Base-by-base conservation (phyloP, 2,888 invertebrate genomes). In the Copidosoma aretas region DNA sequence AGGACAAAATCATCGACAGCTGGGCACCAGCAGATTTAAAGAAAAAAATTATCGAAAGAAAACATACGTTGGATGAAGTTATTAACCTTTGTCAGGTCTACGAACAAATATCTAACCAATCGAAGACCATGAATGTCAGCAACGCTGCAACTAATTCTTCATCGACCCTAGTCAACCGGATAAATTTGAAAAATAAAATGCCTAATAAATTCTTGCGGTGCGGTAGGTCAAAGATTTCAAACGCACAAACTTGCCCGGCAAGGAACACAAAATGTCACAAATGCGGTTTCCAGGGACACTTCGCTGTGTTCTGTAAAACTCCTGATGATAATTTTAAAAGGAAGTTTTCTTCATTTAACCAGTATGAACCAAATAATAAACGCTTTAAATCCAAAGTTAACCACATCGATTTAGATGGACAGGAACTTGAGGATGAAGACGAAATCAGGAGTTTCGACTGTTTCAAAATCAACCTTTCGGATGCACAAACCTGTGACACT, bases 21-120 rank as follows among this genome's bases (percentile, higher is more conserved):
- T 76, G 77, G 75, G 75, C 75, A 24, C 70, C 75, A 3, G 10
- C 62, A 17, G 74, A 77, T 4, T 64, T 77, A 32, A 77, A 74
- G 62, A 76, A 63, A 59, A 76, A 76, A 68, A 64, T 77, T 12
- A 64, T 77, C 21, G 60, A 41, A 71, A 76, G 74, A 73, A 75
- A 75, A 73, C 58, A 62, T 22, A 53, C 76, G 4, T 65, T 77
- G 24, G 71, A 73, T 8, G 76, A 78, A 60, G 60, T 77, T 19
- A 74, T 77, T n/a, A 73, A 75, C 22, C 32, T 73, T 19, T 76
- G 73, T 62, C 71, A 73, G 58, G 62, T 78, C 15, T 39, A 51
- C 19, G 60, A 60, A 22, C 24, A 51, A 3, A 60, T 32, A 49
- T 2, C 1, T 10, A 52, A 22, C 17, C 60, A 60, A 51, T 22